Evolutionary conservation across 2,113 vertebrate species (phyloP).

Genomic region (Boulengerochromis microlepis): DNA sequence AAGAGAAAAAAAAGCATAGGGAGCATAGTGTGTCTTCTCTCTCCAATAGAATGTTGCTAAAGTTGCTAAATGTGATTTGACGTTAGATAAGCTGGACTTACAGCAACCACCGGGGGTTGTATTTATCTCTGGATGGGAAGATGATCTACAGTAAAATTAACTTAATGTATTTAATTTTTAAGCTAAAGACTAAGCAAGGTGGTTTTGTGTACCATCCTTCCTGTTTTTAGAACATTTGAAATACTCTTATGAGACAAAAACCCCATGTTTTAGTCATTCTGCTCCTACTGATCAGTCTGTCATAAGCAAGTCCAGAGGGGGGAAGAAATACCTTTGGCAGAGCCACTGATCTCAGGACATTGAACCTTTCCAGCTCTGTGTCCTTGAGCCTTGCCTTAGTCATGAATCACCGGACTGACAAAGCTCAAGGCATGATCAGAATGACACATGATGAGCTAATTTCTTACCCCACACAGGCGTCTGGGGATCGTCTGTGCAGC

Average conservation of each 20-base stretch:
- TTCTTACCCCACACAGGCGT: background rate
- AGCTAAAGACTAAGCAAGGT: background rate
- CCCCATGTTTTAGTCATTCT: background rate
- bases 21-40: background rate
- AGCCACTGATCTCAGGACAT: background rate
- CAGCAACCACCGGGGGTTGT: background rate
- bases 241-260: background rate
- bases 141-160: background rate
- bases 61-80: background rate
- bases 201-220: background rate
- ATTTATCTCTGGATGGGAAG: background rate
- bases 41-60: background rate
- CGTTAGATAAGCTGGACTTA: background rate
- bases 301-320: background rate
- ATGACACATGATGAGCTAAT: constrained; percentile 18
- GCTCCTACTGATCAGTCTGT: background rate
- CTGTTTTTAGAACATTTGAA: background rate
- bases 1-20: background rate
- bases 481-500: background rate
- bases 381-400: background rate
- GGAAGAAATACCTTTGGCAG: background rate
- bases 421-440: background rate
- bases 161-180: background rate
- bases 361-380: background rate
- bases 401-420: background rate